Percentiles rank a stretch among this genome's conserved stretches.
phyloP scores from a whole-genome alignment of 2,113 vertebrate genomes.

The Catharus fuscescens region DNA sequence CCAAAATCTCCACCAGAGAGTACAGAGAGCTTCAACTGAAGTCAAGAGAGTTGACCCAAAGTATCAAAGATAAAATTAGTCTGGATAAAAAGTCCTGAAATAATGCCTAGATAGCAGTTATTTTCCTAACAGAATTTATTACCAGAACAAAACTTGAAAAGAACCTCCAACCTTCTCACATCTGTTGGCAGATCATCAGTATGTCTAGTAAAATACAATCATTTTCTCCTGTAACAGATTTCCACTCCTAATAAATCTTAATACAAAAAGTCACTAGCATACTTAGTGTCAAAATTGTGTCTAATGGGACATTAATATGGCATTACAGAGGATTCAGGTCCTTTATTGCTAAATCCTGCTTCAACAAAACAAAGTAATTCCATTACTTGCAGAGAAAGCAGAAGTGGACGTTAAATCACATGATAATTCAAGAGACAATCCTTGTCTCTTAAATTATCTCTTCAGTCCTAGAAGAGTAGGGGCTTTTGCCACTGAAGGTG shows the following conservation, averaged over 20 bases:
- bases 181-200: neutral
- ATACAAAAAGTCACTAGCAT: neutral
- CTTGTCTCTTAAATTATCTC: neutral
- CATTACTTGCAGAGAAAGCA: neutral
- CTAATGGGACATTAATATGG: neutral
- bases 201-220: neutral
- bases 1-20: neutral
- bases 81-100: neutral
- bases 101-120: neutral
- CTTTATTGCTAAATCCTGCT: neutral
- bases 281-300: neutral
- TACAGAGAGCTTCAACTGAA: neutral
- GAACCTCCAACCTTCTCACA: neutral
- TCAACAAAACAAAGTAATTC: neutral
- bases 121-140: slow-evolving; percentile 23
- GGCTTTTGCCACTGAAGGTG: neutral
- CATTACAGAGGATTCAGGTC: neutral
- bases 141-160: neutral
- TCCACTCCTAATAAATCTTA: neutral
- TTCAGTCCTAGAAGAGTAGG: neutral
- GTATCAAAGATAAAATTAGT: neutral
- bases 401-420: neutral
- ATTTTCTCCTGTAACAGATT: neutral
- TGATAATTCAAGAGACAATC: neutral
- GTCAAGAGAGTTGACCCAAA: neutral